Conservation (phyloP, 1,140 invertebrate genomes). For the Diplogasteroides magnus region DNA sequence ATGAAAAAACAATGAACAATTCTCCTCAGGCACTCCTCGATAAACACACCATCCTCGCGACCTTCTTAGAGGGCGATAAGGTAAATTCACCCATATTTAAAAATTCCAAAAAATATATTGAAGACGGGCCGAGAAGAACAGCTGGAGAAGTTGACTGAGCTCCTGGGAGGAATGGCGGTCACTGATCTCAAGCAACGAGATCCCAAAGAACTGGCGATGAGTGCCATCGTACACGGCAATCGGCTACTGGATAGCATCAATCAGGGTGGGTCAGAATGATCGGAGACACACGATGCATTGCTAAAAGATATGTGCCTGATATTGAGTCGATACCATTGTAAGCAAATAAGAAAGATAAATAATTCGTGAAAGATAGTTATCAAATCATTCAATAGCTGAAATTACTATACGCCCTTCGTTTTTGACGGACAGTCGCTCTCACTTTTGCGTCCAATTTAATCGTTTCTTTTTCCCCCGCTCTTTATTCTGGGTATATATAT, state of each 20-base stretch:
- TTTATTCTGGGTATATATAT: too few species aligned
- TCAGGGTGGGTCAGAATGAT: conserved; percentile 26
- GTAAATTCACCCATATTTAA: conserved; percentile 12
- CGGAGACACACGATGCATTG: too few species aligned
- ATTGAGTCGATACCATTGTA: too few species aligned
- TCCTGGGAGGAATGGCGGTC: conserved; percentile 44
- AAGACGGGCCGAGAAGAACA: conserved; percentile 34
- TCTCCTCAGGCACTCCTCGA: conserved; percentile 35
- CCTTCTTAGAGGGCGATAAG: conserved; percentile 39
- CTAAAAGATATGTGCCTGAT: too few species aligned
- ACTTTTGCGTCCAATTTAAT: too few species aligned
- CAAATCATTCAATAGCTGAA: too few species aligned
- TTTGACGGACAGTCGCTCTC: too few species aligned
- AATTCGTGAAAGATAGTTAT: neutral
- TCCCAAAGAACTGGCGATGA: conserved; percentile 50
- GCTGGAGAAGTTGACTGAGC: conserved; percentile 43
- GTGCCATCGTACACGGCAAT: conserved; percentile 54
- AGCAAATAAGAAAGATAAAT: neutral
- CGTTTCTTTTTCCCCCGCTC: too few species aligned
- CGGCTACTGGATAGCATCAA: conserved; percentile 50
- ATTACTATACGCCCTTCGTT: too few species aligned
- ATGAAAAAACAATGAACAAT: neutral
- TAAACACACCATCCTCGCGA: conserved; percentile 46
- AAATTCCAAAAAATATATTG: conserved; percentile 6
- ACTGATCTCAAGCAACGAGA: conserved; percentile 47